A percentile compares a stretch with the other conserved stretches of the same genome.
phyloP scores from a whole-genome alignment of 2,113 vertebrate species.

The Panthera leo region DNA sequence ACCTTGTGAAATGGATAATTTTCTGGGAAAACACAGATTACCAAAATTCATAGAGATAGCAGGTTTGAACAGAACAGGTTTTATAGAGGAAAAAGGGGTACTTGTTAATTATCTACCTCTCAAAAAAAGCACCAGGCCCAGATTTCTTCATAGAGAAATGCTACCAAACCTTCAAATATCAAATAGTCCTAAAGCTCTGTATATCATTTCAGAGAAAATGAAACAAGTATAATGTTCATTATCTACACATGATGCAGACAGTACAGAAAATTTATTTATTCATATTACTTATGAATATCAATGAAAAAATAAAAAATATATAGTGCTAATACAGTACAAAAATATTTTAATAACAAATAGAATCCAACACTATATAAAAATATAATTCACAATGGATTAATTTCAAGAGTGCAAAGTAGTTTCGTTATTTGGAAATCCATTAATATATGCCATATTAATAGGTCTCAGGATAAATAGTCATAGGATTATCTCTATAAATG shows the following conservation, averaged over 20 bases:
- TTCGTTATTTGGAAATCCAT: constrained; percentile 12
- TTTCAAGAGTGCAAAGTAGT: neutral
- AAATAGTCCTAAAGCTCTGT: neutral
- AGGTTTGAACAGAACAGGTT: constrained; percentile 8
- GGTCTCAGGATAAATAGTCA: neutral
- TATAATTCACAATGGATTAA: neutral
- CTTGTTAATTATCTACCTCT: neutral
- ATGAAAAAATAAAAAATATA: neutral
- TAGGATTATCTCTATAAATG: neutral
- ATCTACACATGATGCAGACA: neutral
- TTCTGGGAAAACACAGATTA: neutral
- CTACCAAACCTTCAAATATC: neutral
- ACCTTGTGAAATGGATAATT: neutral
- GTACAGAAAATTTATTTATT: neutral
- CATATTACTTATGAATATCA: neutral
- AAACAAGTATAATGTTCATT: neutral
- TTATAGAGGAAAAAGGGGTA: neutral
- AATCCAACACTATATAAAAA: neutral
- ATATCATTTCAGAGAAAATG: neutral
- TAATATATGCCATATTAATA: neutral
- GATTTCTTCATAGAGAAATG: neutral
- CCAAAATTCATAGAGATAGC: neutral
- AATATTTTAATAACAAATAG: neutral
- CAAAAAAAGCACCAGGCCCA: neutral
- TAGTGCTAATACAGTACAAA: neutral